phyloP scores from a whole-genome alignment of 1,140 invertebrate species.

The Tribolium castaneum region DNA sequence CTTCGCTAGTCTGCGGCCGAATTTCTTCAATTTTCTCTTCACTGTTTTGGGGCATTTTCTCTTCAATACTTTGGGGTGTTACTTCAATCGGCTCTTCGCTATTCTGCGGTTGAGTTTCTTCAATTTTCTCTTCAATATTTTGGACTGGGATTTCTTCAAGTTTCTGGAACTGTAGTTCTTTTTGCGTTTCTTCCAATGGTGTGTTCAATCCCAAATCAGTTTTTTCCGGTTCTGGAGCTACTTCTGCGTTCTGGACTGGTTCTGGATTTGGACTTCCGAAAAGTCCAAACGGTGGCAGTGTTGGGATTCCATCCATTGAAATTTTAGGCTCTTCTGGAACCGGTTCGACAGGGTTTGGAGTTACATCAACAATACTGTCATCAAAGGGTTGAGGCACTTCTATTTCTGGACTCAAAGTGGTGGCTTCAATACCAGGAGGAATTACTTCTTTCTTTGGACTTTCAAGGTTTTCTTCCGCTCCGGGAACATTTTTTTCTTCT shows the following conservation, averaged over 20 bases:
- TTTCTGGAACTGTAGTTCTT: neutral
- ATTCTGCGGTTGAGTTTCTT: no score
- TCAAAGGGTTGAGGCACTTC: slow-evolving; percentile 26
- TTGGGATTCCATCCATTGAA: neutral
- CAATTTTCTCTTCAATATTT: neutral
- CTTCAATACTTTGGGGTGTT: neutral
- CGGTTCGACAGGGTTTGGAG: slow-evolving; percentile 17
- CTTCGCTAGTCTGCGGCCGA: neutral
- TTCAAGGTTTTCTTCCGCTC: neutral
- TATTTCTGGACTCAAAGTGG: slow-evolving; percentile 10
- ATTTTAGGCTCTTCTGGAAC: neutral
- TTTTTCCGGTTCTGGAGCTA: neutral
- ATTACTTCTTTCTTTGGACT: neutral
- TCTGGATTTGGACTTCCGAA: neutral
- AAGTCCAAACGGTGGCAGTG: neutral
- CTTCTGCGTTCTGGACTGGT: neutral
- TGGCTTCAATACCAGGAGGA: neutral
- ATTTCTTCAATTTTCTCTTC: no score
- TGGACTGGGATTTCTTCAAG: neutral
- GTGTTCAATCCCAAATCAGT: neutral
- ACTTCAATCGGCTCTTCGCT: neutral
- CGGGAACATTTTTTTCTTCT: neutral
- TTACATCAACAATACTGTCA: neutral
- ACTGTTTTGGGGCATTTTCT: no score
- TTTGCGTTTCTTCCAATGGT: neutral